Evolutionary conservation across 2,797 vertebrate species (phyloP).

Genomic region (Margarornis squamiger): DNA sequence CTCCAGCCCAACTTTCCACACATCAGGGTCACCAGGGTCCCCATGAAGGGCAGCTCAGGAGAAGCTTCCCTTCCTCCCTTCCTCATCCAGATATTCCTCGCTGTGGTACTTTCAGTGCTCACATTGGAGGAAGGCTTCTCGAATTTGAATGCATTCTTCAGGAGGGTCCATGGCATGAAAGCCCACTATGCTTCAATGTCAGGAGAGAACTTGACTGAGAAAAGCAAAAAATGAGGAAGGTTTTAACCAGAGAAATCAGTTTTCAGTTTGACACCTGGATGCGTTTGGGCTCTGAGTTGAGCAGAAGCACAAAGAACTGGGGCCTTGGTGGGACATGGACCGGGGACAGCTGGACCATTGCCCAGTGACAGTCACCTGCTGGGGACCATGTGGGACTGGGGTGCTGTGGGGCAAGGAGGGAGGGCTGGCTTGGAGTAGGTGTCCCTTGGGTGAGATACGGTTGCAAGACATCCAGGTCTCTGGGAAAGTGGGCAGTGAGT

Average conservation of each 20-base stretch:
- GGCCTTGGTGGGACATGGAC: neutral
- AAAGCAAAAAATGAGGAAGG: neutral
- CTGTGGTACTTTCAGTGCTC: neutral
- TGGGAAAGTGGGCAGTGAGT: neutral
- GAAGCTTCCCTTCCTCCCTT: neutral
- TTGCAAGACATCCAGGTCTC: neutral
- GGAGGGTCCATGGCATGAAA: neutral
- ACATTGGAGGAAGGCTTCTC: neutral
- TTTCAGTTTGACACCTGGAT: neutral
- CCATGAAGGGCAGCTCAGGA: neutral
- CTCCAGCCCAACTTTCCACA: neutral
- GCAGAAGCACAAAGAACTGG: neutral
- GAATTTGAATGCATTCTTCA: neutral
- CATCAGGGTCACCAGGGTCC: neutral
- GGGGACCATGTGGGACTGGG: neutral
- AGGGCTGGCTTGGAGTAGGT: neutral
- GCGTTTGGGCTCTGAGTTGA: neutral
- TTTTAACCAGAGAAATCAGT: neutral
- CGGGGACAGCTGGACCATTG: neutral
- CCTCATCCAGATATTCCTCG: neutral
- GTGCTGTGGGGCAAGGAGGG: neutral
- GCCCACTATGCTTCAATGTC: neutral
- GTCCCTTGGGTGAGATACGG: neutral
- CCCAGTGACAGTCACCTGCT: neutral
- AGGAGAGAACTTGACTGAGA: neutral